phyloP scores from a whole-genome alignment of 2,113 vertebrate genomes.

The Vanacampus margaritifer region DNA sequence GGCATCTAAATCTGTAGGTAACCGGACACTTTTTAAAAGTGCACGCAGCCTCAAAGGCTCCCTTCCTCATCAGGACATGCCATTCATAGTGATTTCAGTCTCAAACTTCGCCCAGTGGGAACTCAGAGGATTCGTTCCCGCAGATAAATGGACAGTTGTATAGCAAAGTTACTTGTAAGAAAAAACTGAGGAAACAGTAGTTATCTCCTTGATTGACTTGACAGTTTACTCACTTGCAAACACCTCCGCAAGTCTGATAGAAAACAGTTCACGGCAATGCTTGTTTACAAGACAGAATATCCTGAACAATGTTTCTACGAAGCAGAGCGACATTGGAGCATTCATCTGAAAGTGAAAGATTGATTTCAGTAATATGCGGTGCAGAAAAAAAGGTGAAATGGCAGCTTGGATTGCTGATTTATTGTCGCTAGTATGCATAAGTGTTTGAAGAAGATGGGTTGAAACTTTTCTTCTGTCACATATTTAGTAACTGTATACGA shows the following conservation, averaged over 20 bases:
- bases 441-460: neutral
- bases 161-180: too few relatives aligned
- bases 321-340: neutral
- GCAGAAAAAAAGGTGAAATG: neutral
- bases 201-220: neutral
- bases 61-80: neutral
- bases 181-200: neutral
- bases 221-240: neutral
- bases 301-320: neutral
- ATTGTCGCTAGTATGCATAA: neutral
- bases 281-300: neutral
- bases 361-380: neutral
- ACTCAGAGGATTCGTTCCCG: constrained; percentile 1
- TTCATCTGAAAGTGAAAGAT: neutral
- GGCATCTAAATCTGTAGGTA: neutral
- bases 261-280: neutral
- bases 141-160: neutral
- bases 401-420: neutral
- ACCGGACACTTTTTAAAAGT: constrained; percentile 6
- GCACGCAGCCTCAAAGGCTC: neutral
- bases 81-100: constrained; percentile 3
- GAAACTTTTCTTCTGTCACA: neutral
- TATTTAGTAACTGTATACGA: too few relatives aligned
- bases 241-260: neutral
- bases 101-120: neutral